Conservation (phyloP, 1,140 invertebrate genomes). For the Hydropsyche tenuis region DNA sequence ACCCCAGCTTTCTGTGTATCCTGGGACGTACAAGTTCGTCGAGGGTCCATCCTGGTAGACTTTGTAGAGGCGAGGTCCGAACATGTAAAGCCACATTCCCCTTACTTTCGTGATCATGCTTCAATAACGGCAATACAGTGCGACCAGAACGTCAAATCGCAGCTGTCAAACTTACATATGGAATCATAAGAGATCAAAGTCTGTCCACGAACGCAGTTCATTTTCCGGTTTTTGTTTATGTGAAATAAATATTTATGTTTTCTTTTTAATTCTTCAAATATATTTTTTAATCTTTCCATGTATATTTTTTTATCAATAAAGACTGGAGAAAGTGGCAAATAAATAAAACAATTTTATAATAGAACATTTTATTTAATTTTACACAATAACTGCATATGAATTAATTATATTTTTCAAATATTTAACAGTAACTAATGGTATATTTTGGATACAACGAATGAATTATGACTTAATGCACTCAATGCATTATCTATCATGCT, state of each 20-base stretch:
- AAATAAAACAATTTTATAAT: too few species aligned
- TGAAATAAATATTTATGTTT: not conserved
- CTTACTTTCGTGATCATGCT: constrained; percentile 47
- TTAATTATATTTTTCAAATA: too few species aligned
- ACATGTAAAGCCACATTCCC: constrained; percentile 58
- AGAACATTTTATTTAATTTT: too few species aligned
- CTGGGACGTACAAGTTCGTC: constrained; percentile 64
- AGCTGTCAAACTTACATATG: not conserved
- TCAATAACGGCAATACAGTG: not conserved
- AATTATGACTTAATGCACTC: too few species aligned
- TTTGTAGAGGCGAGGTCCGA: constrained; percentile 71
- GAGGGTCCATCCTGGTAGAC: constrained; percentile 63
- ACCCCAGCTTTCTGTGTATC: constrained; percentile 72
- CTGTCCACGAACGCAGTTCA: too few species aligned
- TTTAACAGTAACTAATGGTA: too few species aligned
- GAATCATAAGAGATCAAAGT: not conserved
- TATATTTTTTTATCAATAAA: too few species aligned
- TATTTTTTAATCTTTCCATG: not conserved
- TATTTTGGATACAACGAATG: too few species aligned
- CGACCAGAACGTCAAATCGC: not conserved
- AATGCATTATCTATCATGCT: too few species aligned
- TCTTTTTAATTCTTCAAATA: not conserved
- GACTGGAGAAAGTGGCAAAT: too few species aligned
- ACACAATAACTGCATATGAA: too few species aligned
- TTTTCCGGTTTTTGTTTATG: not conserved